Evolutionary conservation across 1,140 invertebrate genomes (phyloP), one percentile per base, ranked within the genome.

Genomic region (Heliothis virescens): DNA sequence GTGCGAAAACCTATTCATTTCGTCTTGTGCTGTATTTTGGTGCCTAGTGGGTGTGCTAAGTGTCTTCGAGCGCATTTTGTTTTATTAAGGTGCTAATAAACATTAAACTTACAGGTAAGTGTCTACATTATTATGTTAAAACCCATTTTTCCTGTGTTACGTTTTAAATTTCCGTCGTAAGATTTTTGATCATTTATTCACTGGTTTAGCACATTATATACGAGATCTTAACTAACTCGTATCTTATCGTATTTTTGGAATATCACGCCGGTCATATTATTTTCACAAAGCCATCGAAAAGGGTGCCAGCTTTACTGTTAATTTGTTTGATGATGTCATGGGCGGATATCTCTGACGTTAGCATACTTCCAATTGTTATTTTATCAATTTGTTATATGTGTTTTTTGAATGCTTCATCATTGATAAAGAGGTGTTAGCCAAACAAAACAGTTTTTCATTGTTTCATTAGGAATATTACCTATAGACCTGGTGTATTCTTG

Each of bases 31-130:
- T 89, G 83, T 90, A 91, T 90, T 90, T 92, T 91, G 86, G 93
- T 94, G 89, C 90, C 87, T 90, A 90, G 88, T 92, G 89, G 86
- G 85, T 85, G 90, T 92, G 85, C 86, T 84, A 86, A 90, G 90
- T 92, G 88, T 85, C 79, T 88, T 81, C 87, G 81, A 84, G 72
- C 86, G 89, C 82, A 85, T 87, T 91, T 91, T 81, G 82, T 87
- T 88, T 83, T 73, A 85, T 62, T 83, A 83, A 83, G 80, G 83
- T 85, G 87, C 85, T 87, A 90, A 59, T 80, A 75, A 82, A 82
- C 74, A 80, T 79, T 81, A 87, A 86, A 82, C 82, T 82, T 86
- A 80, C 91, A 94, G 86, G 92, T 94, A 87, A 93, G 92, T 86
- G 67, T 53, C 62, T 76, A 81, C 13, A 57, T 53, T 74, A 52